Evolutionary conservation across 2,888 invertebrate genomes (phyloP).

Genomic region (Tipula vernalis): DNA sequence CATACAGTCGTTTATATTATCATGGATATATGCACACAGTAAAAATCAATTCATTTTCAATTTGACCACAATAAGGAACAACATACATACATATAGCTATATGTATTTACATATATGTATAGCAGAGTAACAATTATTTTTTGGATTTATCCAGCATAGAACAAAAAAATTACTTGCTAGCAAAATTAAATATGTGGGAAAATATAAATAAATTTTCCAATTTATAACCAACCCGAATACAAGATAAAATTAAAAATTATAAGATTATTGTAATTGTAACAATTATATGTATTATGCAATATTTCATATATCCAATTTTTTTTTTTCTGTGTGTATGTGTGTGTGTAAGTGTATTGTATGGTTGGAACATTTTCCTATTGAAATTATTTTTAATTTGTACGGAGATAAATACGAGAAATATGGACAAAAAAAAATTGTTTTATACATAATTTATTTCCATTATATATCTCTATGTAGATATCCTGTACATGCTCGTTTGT

Average conservation of each 20-base stretch:
- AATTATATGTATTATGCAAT: conserved; percentile 4
- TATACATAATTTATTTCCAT: background rate
- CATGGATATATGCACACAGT: background rate
- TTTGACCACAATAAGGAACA: background rate
- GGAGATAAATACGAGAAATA: background rate
- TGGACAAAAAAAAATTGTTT: background rate
- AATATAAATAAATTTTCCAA: conserved; percentile 4
- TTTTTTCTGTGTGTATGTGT: background rate
- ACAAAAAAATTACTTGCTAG: background rate
- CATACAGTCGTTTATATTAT: background rate
- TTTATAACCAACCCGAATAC: background rate
- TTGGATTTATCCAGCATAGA: background rate
- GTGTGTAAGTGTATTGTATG: background rate
- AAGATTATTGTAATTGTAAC: conserved; percentile 4
- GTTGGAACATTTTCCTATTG: background rate
- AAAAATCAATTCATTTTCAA: background rate
- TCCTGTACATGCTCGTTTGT: too few species aligned
- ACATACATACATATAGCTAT: background rate
- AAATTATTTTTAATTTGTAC: background rate
- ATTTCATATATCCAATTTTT: background rate
- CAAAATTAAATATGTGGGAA: background rate
- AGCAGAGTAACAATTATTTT: background rate
- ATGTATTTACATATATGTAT: background rate
- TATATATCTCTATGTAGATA: background rate
- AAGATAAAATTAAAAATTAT: background rate